Percentiles rank a stretch among this genome's conserved stretches.
phyloP scores from a whole-genome alignment of 2,113 vertebrate genomes.

The Apus apus region DNA sequence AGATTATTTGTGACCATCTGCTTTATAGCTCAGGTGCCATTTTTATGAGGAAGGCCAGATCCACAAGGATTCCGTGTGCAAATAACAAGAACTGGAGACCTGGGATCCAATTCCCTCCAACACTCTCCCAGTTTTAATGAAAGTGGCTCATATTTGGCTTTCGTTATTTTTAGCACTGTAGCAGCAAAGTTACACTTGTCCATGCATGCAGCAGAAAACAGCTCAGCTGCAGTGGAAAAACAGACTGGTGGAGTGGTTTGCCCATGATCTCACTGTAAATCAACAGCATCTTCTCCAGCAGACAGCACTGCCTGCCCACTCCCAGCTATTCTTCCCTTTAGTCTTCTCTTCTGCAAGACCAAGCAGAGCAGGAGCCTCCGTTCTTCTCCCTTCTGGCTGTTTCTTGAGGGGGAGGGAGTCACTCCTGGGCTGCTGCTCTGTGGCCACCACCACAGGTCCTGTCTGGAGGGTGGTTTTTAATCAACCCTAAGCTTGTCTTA shows the following conservation, averaged over 20 bases:
- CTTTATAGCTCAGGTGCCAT: not conserved
- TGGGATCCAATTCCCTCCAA: not conserved
- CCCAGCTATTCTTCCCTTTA: not conserved
- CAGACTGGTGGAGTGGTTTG: not conserved
- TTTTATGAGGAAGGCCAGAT: not conserved
- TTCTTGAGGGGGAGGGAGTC: not conserved
- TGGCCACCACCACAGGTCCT: not conserved
- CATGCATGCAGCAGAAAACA: not conserved
- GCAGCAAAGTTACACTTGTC: not conserved
- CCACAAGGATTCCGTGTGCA: not conserved
- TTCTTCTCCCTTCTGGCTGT: not conserved
- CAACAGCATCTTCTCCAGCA: not conserved
- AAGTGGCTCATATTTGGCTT: not conserved
- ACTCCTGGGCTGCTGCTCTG: not conserved
- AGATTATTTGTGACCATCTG: not conserved
- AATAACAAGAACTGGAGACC: not conserved
- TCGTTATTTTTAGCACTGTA: slow-evolving; percentile 17
- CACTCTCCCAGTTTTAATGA: not conserved
- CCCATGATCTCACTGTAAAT: not conserved
- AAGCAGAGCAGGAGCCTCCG: not conserved
- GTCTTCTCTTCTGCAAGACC: not conserved
- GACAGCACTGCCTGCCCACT: not conserved
- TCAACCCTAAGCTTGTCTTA: not conserved
- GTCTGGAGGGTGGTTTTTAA: not conserved
- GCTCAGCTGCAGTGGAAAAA: not conserved